Base-by-base conservation (phyloP, 2,888 invertebrate species). In the Tiliacea citrago region DNA sequence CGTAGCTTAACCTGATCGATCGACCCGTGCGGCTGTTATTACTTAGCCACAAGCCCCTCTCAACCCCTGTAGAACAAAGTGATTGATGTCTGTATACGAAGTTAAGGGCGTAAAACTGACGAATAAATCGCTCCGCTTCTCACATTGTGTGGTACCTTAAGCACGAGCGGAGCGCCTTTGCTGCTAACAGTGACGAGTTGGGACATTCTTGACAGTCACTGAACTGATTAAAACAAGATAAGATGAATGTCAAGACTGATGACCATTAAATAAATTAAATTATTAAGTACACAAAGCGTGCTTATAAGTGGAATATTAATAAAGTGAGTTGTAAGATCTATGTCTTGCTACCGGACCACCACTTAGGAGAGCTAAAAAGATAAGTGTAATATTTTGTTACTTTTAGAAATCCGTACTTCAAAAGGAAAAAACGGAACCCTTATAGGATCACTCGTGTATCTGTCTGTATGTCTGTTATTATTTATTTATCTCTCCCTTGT, bases 151-250 rank as follows among this genome's bases (percentile, higher is more conserved):
- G 24, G 61, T 61, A 49, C 83, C 55, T 69, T 53, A 82, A 47
- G 74, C 77, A 77, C 47, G 86, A 75, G 47, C 66, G 81, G 79
- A 88, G 77, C 86, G 84, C 85, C 89, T 91, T 88, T 83, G 87
- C 88, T 86, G 84, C 86, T 87, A 87, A 86, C 81, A 86, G 86
- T 85, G 86, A 78, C 77, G 83, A 88, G 90, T 91, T 90, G 83
- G 88, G 84, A 88, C 87, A 89, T 88, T 88, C 90, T 84, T 90
- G 90, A 89, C 91, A 89, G 85, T 73, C 77, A 85, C 86, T 85
- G 85, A 80, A 86, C 81, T 89, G 91, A 91, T 92, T 91, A 90
- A 90, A 90, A 88, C 87, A 82, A 86, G 91, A 92, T 89, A 90
- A 89, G 88, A 89, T 87, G 78, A 85, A 90, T 88, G 88, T 88